Conservation (phyloP, 2,797 vertebrate genomes). For the Fundulus diaphanus region DNA sequence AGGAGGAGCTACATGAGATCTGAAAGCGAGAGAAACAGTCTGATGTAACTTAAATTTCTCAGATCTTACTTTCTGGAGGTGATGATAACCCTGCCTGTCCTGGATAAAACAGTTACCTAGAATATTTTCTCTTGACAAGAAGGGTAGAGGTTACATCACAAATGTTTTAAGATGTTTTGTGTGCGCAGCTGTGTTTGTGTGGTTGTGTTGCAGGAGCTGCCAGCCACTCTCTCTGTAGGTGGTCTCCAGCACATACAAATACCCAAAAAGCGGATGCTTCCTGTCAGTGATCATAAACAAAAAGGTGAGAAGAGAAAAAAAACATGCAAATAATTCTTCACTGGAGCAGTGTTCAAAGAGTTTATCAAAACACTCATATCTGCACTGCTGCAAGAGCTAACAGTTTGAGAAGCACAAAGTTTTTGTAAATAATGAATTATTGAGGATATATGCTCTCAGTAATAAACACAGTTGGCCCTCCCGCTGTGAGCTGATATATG, state of each 20-base stretch:
- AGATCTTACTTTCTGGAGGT: constrained; percentile 38
- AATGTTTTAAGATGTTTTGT: constrained; percentile 23
- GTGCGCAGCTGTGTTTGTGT: constrained; percentile 22
- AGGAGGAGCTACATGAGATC: constrained; percentile 31
- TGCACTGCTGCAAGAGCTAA: constrained; percentile 32
- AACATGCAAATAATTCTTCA: constrained; percentile 23
- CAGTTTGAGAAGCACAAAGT: constrained; percentile 43
- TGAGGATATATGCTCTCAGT: constrained; percentile 40
- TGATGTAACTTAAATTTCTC: constrained; percentile 45
- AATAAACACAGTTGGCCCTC: constrained; percentile 49
- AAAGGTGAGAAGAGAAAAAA: constrained; percentile 56
- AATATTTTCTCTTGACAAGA: constrained; percentile 59
- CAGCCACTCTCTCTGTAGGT: constrained; percentile 59
- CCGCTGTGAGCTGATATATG: constrained; percentile 54
- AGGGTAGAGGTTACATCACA: constrained; percentile 66
- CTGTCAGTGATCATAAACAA: constrained; percentile 64
- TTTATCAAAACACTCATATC: constrained; percentile 41
- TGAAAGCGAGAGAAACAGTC: constrained; percentile 31
- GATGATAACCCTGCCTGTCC: constrained; percentile 37
- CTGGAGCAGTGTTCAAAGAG: constrained; percentile 45
- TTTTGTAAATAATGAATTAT: constrained; percentile 62
- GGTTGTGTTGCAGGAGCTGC: constrained; percentile 45
- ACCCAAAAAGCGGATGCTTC: constrained; percentile 57
- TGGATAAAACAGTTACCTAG: constrained; percentile 60
- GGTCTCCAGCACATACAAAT: constrained; percentile 58